Percentiles rank a stretch among this genome's conserved stretches.
phyloP scores from a whole-genome alignment of 2,888 invertebrate species.

The Eupithecia subumbrata region DNA sequence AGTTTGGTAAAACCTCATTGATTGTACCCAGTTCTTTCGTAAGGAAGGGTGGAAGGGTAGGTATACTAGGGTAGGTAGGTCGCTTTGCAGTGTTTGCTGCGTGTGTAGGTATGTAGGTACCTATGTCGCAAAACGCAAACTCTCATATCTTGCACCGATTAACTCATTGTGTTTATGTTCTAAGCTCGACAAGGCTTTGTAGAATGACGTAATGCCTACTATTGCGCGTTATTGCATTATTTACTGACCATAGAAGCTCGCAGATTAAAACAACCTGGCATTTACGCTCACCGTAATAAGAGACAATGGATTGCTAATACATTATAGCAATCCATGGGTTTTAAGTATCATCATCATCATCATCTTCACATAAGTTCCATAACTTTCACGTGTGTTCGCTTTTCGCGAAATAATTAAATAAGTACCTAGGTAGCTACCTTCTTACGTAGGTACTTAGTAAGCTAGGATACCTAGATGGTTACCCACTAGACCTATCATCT shows the following conservation, averaged over 20 bases:
- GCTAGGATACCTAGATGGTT: not conserved
- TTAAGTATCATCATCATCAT: not conserved
- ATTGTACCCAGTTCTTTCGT: not conserved
- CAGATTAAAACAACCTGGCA: slow-evolving; percentile 25
- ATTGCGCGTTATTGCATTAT: slow-evolving; percentile 29
- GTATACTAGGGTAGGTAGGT: not conserved
- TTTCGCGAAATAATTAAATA: no score
- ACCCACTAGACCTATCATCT: not conserved
- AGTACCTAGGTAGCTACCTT: not conserved
- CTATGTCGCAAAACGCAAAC: slow-evolving; percentile 5
- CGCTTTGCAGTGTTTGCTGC: not conserved
- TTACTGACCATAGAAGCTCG: slow-evolving; percentile 25
- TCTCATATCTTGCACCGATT: slow-evolving; percentile 11
- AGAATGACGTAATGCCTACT: slow-evolving; percentile 27
- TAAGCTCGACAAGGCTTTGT: slow-evolving; percentile 20
- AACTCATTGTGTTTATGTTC: slow-evolving; percentile 10
- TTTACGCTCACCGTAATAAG: slow-evolving; percentile 1
- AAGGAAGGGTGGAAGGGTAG: not conserved
- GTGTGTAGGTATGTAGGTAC: no score
- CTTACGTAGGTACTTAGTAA: not conserved
- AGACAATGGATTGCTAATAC: slow-evolving; percentile 16
- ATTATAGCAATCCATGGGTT: not conserved
- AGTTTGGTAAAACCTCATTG: no score
- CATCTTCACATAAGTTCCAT: not conserved
- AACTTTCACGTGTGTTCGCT: not conserved